Base-by-base conservation (phyloP, 2,888 invertebrate species). In the Mongoloraphidia duomilia region DNA sequence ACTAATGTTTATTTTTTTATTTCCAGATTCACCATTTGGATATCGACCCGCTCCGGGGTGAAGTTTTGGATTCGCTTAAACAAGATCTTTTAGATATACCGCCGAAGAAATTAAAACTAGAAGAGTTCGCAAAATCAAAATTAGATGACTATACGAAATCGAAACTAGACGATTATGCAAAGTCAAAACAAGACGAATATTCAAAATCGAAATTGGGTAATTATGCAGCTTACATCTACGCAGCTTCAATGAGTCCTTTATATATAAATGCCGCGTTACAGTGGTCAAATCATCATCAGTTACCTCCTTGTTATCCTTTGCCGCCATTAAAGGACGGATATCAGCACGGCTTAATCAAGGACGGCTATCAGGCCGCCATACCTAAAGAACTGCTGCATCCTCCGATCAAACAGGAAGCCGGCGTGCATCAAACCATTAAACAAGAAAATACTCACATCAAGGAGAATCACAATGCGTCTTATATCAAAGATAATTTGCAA, bases 151-250 rank as follows among this genome's bases (percentile, higher is more conserved):
- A 26, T 6, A 26, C 26, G 26, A 26, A 26, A 26, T 6, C 26
- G 26, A 26, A 26, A 6, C 26, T 26, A 6, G 26, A 26, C 26
- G 26, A 26, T 6, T 26, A 26, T 6, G 26, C 26, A 3, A 26
- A 26, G 26, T 26, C 26, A 6, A 26, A 26, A 6, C 26, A 26
- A 6, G 26, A 26, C 6, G 26, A 26, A 26, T 26, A 26, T 26
- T 26, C 26, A 68, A 82, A 82, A 64, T 69, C 74, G 48, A 77
- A 81, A 56, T 63, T 72, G 54, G 76, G 76, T 49, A 82, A 82
- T 51, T 75, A 72, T 59, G 64, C 69, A 13, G 56, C 56, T 47
- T 71, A 69, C 60, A 56, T 70, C 37, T 70, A 69, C 58, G 54
- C 57, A 6, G 35, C 45, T 56, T 54, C 68, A 61, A 59, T 67